Evolutionary conservation across 1,140 invertebrate species (phyloP), one percentile per base, ranked within the genome.

Genomic region (Drosophila nannoptera): DNA sequence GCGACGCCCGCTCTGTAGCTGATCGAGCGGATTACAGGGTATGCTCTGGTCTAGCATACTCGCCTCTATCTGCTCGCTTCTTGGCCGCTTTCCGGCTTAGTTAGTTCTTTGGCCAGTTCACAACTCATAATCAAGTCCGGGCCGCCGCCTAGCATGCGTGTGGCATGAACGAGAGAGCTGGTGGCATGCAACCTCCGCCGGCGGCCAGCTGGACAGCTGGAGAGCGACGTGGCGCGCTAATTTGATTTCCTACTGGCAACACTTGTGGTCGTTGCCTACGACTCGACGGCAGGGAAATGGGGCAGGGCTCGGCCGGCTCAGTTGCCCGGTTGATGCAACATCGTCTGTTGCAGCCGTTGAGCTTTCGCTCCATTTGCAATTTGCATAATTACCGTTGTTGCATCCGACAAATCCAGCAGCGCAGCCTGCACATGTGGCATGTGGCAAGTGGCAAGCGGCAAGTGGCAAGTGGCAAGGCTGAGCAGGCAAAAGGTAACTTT

Each of bases 351-450:
- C 22, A 36, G 64, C 54, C 58, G 43, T 46, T 55, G 38, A 64
- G 59, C 49, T 61, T 50, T 69, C 60, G 78, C 80, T 80, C 76
- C 76, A 83, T 84, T 86, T 84, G 81, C 81, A 84, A 84, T 84
- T 84, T 84, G 81, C 81, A 84, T 84, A 84, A 84, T 84, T 86
- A 84, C 81, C 81, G 81, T 84, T 84, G 81, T 84, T 83, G 73
- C 78, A 78, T 83, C 78, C 78, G 78, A 67, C 66, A 72, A 67
- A 69, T 77, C 46, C 71, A 74, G 12, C 35, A 35, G 46, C 56
- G 35, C 31, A 16, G 50, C 56, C 35, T 36, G 50, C 60, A 55
- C 58, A 48, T 45, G 58, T 61, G 58, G 53, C n/a, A n/a, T n/a
- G 65, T 61, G 56, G 62, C 67, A 65, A 58, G 46, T 58, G 53